Evolutionary conservation across 2,113 vertebrate species (phyloP), one percentile per base, ranked within the genome.

Genomic region (Rattus rattus): DNA sequence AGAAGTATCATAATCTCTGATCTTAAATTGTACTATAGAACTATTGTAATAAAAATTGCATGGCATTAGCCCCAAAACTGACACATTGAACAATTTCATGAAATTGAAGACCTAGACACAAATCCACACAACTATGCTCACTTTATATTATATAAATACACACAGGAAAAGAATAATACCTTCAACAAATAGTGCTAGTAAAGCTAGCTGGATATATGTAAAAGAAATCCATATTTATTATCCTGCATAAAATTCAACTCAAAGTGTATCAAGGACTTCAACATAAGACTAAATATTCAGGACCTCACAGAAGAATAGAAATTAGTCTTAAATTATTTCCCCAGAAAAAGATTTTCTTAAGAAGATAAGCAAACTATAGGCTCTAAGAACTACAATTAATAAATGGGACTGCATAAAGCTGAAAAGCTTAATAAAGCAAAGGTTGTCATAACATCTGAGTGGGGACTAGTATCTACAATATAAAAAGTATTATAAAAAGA

Each of bases 311-410:
- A 56, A n/a, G 77, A 56, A 52, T 36, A 8, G 19, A 20, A 9
- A 80, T 12, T 5, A 54, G 30, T 56, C 4, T 36, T 80, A 7
- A 36, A 59, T n/a, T 9, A 56, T 12, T 56, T 19, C 4, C 9
- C 17, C 49, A 56, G 28, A 11, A 80, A 54, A 20, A 36, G 2
- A 56, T 19, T 56, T n/a, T n/a, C 52, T 56, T 30, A 56, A 49
- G 19, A 56, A 17, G 4, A 30, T 10, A 56, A 9, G 17, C 2
- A 36, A 56, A 52, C 0, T 3, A 11, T 5, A 5, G 8, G 2
- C 17, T 11, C 33, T 80, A 80, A 36, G 52, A 80, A 36, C 9
- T 19, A n/a, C 13, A 52, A 17, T 52, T 36, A 80, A 36, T 36
- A 36, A 80, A 80, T 56, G 52, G 16, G 17, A 56, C 77, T 19